Base-by-base conservation (phyloP, 2,888 invertebrate genomes). In the Chelonus formosanus region DNA sequence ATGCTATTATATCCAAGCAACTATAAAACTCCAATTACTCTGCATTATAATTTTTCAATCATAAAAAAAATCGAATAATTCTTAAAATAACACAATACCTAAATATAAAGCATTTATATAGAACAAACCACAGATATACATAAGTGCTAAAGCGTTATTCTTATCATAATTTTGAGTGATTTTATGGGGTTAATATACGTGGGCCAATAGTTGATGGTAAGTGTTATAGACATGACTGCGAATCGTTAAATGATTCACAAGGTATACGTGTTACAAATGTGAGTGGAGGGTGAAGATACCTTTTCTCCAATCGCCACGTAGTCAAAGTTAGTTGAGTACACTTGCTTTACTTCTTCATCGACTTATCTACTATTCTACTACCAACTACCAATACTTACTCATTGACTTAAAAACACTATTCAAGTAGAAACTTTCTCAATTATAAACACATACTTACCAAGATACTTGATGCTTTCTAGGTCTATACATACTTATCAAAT, bases 251-350 rank as follows among this genome's bases (percentile, higher is more conserved):
- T 74, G 72, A 80, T 80, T 77, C 73, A 78, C 70, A 67, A 75
- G 76, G 75, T 73, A 77, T 79, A 79, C 79, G 80, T 80, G 78
- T 78, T 76, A 75, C 74, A 71, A 73, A 74, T 73, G 75, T 71
- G 71, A 79, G 73, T 78, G 78, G 78, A 78, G 74, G 71, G 71
- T 70, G 63, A 70, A 68, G 69, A 62, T 63, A 67, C 70, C 67
- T 70, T 67, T 71, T 67, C 52, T 57, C 45, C 63, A 69, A 65
- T 64, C 69, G 73, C 73, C 73, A 73, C 73, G 73, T 73, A 73
- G 43, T 61, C 61, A 43, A 31, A 10, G 44, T 58, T 45, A 58
- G 4, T 5, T 45, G 5, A 36, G 35, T 53, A 50, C 7, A 43
- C 40, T 32, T 20, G 20, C 48, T 43, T 43, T 43, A 31, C 20